Evolutionary conservation across 2,888 invertebrate genomes (phyloP), one percentile per base, ranked within the genome.

Genomic region (Metopia argyrocephala): DNA sequence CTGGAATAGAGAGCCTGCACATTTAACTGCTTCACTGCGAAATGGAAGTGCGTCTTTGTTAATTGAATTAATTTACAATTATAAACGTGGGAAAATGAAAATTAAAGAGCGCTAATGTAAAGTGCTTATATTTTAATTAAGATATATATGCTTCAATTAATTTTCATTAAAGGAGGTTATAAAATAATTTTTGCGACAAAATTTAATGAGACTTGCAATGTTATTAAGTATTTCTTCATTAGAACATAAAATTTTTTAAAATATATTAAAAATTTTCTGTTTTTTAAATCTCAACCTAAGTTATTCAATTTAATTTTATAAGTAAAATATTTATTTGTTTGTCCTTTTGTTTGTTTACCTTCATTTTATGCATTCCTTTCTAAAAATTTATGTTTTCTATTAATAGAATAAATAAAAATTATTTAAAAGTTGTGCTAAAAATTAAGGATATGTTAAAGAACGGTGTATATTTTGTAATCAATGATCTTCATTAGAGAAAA

Each of bases 41-140:
- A 12, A 15, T 38, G 38, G 38, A 9, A 38, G 38, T 38, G 76
- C 56, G 18, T 61, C 76, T 74, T 45, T 59, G 70, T 68, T 81
- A 75, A 75, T 74, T 70, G 66, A 81, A 75, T 81, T 78, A 75
- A 74, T 74, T 78, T 66, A 66, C 62, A 81, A 81, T 81, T 81
- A 81, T 69, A 66, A 81, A 74, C 28, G 81, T 75, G 74, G 65
- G 31, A 56, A 81, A 81, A 81, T 61, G 69, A 61, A 65, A 74
- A 78, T 78, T 78, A 78, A 78, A 74, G 78, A 56, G 66, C 78
- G 56, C 78, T 78, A 81, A 81, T 78, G 81, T 66, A 66, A 75
- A 81, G 70, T 74, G 38, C 61, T 74, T 78, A 64, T 25, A 74
- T 81, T 78, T 78, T 81, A 76, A 76, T 80, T 73, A 76, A 64